Conservation (phyloP, 2,113 vertebrate genomes). For the Xiphias gladius region DNA sequence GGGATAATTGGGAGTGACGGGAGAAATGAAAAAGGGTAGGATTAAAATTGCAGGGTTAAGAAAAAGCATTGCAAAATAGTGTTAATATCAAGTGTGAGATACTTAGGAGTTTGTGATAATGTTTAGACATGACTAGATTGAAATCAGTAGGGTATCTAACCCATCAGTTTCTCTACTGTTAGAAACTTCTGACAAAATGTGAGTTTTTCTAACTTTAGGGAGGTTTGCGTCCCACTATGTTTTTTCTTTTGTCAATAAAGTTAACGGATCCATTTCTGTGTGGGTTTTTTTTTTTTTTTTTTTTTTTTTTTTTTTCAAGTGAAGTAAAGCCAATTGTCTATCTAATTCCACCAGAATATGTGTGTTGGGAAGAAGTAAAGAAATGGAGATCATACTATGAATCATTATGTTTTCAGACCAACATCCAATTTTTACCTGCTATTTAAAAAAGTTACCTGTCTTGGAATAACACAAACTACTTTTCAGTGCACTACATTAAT, state of each 20-base stretch:
- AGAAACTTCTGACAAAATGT: neutral
- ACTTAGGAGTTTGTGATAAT: neutral
- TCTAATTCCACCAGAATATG: too few species aligned
- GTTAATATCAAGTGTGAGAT: neutral
- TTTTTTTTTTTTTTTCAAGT: neutral
- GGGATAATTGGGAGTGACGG: too few species aligned
- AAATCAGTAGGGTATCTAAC: neutral
- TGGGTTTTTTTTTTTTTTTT: too few species aligned
- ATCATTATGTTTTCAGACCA: too few species aligned
- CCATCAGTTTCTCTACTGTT: neutral
- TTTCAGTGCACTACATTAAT: too few species aligned
- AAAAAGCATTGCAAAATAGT: neutral
- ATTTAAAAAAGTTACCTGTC: too few species aligned
- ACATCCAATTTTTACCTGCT: too few species aligned
- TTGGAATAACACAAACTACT: too few species aligned
- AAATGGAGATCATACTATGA: too few species aligned
- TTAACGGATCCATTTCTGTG: constrained; percentile 24
- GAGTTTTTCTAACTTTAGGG: neutral
- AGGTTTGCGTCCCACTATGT: neutral
- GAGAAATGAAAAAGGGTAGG: neutral
- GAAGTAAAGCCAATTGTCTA: neutral
- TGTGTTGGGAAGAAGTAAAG: too few species aligned
- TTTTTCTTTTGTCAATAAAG: constrained; percentile 69
- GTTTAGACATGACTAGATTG: neutral
- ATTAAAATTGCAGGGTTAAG: neutral